Percentiles rank a stretch among this genome's conserved stretches.
Evolutionary conservation across 2,113 vertebrate species (phyloP).

Genomic region (Agapornis roseicollis): DNA sequence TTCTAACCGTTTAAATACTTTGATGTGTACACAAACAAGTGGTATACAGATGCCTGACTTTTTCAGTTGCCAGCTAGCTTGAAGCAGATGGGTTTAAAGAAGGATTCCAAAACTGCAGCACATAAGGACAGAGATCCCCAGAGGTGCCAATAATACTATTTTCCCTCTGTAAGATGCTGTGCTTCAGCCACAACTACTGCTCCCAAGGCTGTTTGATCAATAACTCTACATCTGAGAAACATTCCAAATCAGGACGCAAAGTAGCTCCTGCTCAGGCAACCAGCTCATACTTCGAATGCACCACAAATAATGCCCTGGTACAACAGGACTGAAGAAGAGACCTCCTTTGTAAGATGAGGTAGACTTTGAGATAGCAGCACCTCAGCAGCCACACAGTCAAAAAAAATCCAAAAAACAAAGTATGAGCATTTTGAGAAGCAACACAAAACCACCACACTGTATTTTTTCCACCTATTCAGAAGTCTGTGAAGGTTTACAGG

Average conservation of each 20-base stretch:
- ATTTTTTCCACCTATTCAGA: neutral
- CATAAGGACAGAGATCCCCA: slow-evolving; percentile 30
- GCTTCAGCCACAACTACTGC: neutral
- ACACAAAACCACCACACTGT: neutral
- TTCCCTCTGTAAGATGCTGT: neutral
- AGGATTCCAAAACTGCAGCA: slow-evolving; percentile 28
- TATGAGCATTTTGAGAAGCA: neutral
- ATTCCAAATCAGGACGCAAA: neutral
- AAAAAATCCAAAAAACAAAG: neutral
- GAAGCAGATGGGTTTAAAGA: slow-evolving; percentile 27
- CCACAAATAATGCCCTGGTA: neutral
- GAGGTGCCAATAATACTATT: slow-evolving; percentile 17
- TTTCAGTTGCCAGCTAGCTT: neutral
- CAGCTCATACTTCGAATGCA: neutral
- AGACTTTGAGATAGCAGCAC: neutral
- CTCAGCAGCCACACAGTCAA: neutral
- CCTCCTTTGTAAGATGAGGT: neutral
- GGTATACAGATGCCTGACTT: slow-evolving; percentile 52
- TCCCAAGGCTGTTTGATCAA: neutral
- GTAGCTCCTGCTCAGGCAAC: neutral
- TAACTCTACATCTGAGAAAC: slow-evolving; percentile 3
- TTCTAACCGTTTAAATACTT: neutral
- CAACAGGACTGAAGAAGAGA: neutral
- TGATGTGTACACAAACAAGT: slow-evolving; percentile 46
- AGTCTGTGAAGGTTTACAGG: neutral